Conservation (phyloP, 2,888 invertebrate genomes). For the Stenoptilia bipunctidactyla region DNA sequence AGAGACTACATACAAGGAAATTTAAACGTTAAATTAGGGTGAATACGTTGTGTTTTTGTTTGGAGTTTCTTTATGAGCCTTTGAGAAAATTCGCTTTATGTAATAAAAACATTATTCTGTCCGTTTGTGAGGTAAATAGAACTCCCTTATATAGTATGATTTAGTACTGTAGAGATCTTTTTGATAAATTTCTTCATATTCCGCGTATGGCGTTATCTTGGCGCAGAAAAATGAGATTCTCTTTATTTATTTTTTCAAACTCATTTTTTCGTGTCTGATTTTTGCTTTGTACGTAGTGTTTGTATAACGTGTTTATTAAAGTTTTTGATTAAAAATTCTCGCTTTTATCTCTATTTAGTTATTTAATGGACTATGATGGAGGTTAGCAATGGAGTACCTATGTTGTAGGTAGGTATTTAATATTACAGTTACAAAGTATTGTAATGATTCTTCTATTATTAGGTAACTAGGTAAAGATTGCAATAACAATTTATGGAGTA, state of each 20-base stretch:
- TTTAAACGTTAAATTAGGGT: conserved; percentile 23
- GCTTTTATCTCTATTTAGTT: no score
- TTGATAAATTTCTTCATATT: conserved; percentile 68
- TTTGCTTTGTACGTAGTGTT: conserved; percentile 17
- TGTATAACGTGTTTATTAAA: no score
- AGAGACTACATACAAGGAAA: conserved; percentile 19
- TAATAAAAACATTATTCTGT: conserved; percentile 71
- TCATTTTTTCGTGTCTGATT: conserved; percentile 19
- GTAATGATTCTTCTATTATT: no score
- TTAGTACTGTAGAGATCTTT: conserved; percentile 67
- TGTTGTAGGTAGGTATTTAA: no score
- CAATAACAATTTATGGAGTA: no score
- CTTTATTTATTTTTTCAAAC: no score
- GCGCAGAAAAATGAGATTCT: conserved; percentile 35
- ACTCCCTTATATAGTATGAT: conserved; percentile 65
- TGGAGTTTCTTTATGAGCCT: conserved; percentile 33
- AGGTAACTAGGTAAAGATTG: no score
- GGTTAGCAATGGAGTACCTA: no score
- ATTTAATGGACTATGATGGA: no score
- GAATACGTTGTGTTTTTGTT: conserved; percentile 23
- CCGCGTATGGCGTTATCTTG: conserved; percentile 61
- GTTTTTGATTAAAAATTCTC: no score
- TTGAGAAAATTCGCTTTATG: conserved; percentile 66
- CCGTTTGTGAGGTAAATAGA: conserved; percentile 65
- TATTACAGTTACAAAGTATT: no score